These are phyloP conservation scores for Bubo bubo DNA, from an alignment of 2,113 vertebrate species.

Conservation along the genomic window DNA sequence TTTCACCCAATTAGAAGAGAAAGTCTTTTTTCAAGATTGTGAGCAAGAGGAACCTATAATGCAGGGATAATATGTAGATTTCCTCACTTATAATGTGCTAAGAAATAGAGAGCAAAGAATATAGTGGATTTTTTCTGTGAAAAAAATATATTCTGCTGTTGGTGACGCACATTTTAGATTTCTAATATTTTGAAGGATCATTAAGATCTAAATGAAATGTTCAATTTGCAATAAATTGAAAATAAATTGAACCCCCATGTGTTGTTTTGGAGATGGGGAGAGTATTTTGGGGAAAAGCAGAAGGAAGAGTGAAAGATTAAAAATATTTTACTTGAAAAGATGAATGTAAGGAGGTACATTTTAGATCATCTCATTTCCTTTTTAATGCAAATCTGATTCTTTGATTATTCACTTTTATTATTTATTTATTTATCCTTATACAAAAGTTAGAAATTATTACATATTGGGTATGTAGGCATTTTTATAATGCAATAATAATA, in stretches of 20 bases:
- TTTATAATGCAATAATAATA: not conserved
- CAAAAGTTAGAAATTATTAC: not conserved
- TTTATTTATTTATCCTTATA: not conserved
- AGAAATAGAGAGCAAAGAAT: not conserved
- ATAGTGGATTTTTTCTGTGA: not conserved
- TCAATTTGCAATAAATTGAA: not conserved
- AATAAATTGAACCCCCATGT: not conserved
- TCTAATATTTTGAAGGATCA: not conserved
- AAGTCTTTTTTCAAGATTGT: not conserved
- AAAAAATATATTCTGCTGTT: not conserved
- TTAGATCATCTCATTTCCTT: constrained; percentile 19
- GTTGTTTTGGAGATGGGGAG: not conserved
- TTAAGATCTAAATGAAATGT: not conserved
- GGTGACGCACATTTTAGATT: not conserved
- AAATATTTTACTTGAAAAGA: constrained; percentile 6
- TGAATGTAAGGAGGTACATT: not conserved
- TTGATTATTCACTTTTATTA: constrained; percentile 14
- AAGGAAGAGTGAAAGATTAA: not conserved
- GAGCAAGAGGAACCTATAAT: not conserved
- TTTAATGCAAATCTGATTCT: constrained; percentile 32
- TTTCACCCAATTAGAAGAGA: not conserved
- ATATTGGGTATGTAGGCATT: not conserved
- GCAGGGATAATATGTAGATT: not conserved
- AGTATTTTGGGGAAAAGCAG: not conserved
- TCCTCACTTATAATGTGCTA: not conserved